Percentiles rank a stretch among this genome's conserved stretches.
These are phyloP conservation scores for Brachionus asplanchnoidis DNA, from an alignment of 1,140 invertebrate species.

Conservation along the genomic window DNA sequence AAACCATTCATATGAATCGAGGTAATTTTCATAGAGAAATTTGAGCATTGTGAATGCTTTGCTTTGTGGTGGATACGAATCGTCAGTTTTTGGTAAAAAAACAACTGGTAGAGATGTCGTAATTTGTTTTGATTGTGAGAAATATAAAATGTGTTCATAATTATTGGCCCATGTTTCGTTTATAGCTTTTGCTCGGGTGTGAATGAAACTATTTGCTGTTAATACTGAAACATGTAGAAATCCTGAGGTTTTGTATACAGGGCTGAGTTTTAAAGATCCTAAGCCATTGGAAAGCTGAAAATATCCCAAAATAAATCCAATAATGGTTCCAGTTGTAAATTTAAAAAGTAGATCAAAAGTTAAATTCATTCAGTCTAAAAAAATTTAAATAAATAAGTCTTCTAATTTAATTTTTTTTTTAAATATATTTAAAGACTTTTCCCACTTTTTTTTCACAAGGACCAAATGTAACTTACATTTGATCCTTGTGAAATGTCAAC, in stretches of 20 bases:
- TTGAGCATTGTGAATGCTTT: conserved; percentile 97
- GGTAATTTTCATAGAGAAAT: conserved; percentile 91
- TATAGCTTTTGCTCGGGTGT: conserved; percentile 76
- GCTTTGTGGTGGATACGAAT: conserved; percentile 94
- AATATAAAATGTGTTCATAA: conserved; percentile 81
- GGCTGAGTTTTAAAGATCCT: not conserved
- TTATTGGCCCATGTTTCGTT: conserved; percentile 83
- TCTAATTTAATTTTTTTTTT: not conserved
- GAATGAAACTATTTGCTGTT: conserved; percentile 84
- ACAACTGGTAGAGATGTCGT: conserved; percentile 65
- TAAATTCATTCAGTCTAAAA: not conserved
- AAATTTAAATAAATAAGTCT: not conserved
- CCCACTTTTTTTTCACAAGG: no score
- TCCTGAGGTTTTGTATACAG: not conserved
- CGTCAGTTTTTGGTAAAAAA: conserved; percentile 74
- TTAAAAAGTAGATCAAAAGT: not conserved
- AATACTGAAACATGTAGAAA: conserved; percentile 62
- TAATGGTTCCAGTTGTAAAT: not conserved
- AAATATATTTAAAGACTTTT: no score
- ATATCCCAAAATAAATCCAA: not conserved
- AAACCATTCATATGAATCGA: conserved; percentile 90
- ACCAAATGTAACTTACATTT: no score
- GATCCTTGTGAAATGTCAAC: no score
- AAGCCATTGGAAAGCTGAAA: not conserved
- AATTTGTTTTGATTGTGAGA: conserved; percentile 65